These are phyloP conservation scores for Zootermopsis nevadensis DNA, from an alignment of 2,888 invertebrate genomes.

Conservation along the genomic window DNA sequence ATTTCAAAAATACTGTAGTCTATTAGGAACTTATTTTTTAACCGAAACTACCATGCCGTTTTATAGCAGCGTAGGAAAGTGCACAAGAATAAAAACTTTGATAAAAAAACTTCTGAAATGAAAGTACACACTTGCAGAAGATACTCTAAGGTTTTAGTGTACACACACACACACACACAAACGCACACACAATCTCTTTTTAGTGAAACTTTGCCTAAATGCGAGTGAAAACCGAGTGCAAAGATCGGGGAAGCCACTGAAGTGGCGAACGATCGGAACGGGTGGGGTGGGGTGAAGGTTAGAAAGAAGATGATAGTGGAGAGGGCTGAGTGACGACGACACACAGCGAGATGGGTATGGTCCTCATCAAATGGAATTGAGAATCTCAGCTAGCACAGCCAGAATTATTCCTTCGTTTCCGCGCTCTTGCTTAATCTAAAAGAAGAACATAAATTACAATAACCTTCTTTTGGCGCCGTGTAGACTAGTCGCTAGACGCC, in stretches of 20 bases:
- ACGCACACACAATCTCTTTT: background rate
- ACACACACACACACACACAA: background rate
- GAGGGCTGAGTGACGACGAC: conserved; percentile 1
- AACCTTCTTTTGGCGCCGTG: too few relatives aligned
- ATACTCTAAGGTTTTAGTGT: background rate
- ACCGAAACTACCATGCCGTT: too few relatives aligned
- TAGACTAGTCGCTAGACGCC: too few relatives aligned
- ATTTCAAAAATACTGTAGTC: too few relatives aligned
- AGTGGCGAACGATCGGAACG: background rate
- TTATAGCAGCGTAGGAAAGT: too few relatives aligned
- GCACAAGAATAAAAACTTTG: background rate
- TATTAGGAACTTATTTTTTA: too few relatives aligned
- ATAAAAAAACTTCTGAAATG: background rate
- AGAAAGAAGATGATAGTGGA: background rate
- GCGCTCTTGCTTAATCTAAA: too few relatives aligned
- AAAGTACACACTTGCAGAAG: background rate
- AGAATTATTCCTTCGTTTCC: too few relatives aligned
- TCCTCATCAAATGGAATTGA: background rate
- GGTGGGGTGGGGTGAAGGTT: background rate
- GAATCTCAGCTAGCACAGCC: background rate
- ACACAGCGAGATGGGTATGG: background rate
- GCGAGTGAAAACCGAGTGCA: conserved; percentile 10
- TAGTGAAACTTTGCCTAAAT: conserved; percentile 28
- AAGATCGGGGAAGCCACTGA: background rate
- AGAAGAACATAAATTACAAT: too few relatives aligned